Evolutionary conservation across 2,888 invertebrate species (phyloP), one percentile per base, ranked within the genome.

Genomic region (Lymantria dispar): DNA sequence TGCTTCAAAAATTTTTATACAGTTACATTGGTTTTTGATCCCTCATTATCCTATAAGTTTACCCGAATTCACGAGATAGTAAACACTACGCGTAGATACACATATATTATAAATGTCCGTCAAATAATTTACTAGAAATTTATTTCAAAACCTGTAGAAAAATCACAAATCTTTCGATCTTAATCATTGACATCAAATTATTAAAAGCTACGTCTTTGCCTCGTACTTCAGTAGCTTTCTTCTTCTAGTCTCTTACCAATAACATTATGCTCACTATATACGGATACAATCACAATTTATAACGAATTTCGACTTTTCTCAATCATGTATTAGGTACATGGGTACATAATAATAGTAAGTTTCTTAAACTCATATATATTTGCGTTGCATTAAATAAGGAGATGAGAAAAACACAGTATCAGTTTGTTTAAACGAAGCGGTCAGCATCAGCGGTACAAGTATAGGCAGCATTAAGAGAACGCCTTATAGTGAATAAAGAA

Each of bases 401-500:
- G 66, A 62, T 74, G 64, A 68, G 71, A 73, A 72, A 76, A 78
- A 77, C 72, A 74, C 72, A 68, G 65, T 72, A 69, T 72, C 64
- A 69, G 78, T 83, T 71, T 73, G 67, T 78, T 74, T 72, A 76
- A 76, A 69, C 68, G 62, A 84, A 81, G 83, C 82, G 67, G 78
- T 74, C 74, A 70, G 76, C 74, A 66, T 73, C 62, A 67, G 73
- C 72, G 55, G 64, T 59, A 54, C 53, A 67, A 55, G 66, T 62
- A 50, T 64, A 76, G 82, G 79, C 81, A 80, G 83, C 83, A 92
- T 92, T 94, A 94, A 90, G 94, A 94, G 83, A 95, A 96, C 91
- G 96, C 96, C 90, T 96, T 97, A 92, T 97, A 97, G 93, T 97
- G 97, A 80, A 97, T 96, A 93, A 98, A 98, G 94, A 98, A 98